A percentile compares a stretch with the other conserved stretches of the same genome.
Evolutionary conservation across 2,888 invertebrate species (phyloP).

Genomic region (Agrotis clavis): DNA sequence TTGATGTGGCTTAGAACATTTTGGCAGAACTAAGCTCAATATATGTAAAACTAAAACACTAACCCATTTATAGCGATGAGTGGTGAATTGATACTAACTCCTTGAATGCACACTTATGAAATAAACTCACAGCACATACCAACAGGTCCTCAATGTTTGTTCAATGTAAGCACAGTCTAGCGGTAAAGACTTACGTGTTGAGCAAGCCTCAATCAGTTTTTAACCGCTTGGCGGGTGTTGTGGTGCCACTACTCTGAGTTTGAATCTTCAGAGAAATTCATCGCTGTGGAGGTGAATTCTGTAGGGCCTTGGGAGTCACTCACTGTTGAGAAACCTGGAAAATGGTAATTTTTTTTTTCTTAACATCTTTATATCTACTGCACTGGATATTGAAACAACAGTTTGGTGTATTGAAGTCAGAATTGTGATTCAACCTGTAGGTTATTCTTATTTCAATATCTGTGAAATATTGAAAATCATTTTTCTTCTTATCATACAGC

Average conservation of each 20-base stretch:
- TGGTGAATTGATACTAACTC: conserved; percentile 46
- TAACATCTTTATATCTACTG: too few relatives aligned
- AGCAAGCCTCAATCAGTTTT: conserved; percentile 93
- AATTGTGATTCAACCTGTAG: too few relatives aligned
- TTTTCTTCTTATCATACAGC: not conserved
- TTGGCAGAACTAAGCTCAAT: conserved; percentile 3
- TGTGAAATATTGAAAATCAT: not conserved
- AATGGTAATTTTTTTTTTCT: not conserved
- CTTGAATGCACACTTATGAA: conserved; percentile 54
- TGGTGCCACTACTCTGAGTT: conserved; percentile 96
- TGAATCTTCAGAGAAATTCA: conserved; percentile 97
- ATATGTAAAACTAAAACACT: conserved; percentile 49
- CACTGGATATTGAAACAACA: too few relatives aligned
- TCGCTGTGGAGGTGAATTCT: conserved; percentile 95
- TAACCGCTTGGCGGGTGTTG: conserved; percentile 93
- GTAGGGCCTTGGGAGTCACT: conserved; percentile 97
- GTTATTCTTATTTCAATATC: not conserved
- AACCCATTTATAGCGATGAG: conserved; percentile 42
- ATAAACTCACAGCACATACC: conserved; percentile 60
- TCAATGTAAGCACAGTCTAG: conserved; percentile 56
- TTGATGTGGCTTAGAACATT: not conserved
- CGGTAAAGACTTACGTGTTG: conserved; percentile 49
- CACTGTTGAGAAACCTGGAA: conserved; percentile 96
- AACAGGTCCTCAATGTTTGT: conserved; percentile 50
- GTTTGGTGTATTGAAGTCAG: too few relatives aligned